Percentiles rank a stretch among this genome's conserved stretches.
Conservation (phyloP, 92 coral and sea anemone species). For the Actinernus sp. region DNA sequence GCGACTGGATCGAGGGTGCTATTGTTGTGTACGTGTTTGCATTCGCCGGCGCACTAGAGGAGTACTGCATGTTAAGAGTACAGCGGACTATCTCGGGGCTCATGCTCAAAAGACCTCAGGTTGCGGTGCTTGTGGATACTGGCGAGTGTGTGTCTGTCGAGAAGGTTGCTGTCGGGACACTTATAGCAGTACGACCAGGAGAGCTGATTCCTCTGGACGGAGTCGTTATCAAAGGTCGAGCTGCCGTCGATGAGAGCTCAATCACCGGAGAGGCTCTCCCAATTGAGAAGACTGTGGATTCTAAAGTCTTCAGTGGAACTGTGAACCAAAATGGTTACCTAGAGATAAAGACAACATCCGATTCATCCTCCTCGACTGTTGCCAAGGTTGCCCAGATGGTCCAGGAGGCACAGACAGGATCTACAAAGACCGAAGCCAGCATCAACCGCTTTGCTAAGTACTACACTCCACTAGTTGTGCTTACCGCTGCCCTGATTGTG, state of each 20-base stretch:
- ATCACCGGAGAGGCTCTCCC: slow-evolving; percentile 96
- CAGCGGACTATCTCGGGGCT: slow-evolving; percentile 94
- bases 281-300: slow-evolving; percentile 82
- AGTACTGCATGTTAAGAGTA: slow-evolving; percentile 85
- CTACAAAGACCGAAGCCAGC: slow-evolving; percentile 80
- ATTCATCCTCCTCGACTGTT: slow-evolving; percentile 89
- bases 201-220: slow-evolving; percentile 98
- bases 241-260: slow-evolving; percentile 98
- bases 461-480: slow-evolving; percentile 88
- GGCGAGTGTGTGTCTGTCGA: slow-evolving; percentile 89
- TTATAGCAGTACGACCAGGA: slow-evolving; percentile 94
- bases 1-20: slow-evolving; percentile 97
- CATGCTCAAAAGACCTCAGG: slow-evolving; percentile 92
- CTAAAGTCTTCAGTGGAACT: slow-evolving; percentile 90
- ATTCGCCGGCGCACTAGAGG: slow-evolving; percentile 81
- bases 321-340: slow-evolving; percentile 98
- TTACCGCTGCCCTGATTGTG: slow-evolving; percentile 77
- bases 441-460: slow-evolving; percentile 96
- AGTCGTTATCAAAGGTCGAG: slow-evolving; percentile 85
- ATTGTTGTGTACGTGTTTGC: slow-evolving; percentile 94
- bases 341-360: slow-evolving; percentile 91
- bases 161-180: slow-evolving; percentile 80
- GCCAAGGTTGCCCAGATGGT: slow-evolving; percentile 90
- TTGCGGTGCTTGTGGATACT: slow-evolving; percentile 88
- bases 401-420: slow-evolving; percentile 93